Conservation (phyloP, 2,888 invertebrate species). For the Chesias legatella region DNA sequence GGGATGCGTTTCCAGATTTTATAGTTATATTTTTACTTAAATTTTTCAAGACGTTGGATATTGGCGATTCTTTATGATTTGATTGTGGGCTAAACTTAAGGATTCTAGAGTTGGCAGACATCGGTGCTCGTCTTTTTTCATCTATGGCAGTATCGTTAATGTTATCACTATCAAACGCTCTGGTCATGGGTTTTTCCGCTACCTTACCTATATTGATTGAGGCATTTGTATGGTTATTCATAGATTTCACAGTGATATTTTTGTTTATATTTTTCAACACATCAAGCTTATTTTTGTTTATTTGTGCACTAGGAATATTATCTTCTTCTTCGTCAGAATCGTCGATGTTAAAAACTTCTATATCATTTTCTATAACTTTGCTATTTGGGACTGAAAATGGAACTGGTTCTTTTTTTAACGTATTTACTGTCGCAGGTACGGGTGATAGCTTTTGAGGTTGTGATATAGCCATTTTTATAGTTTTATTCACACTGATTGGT, state of each 20-base stretch:
- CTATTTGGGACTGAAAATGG: conserved; percentile 27
- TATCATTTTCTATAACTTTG: conserved; percentile 44
- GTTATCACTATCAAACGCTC: conserved; percentile 29
- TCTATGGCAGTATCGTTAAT: conserved; percentile 25
- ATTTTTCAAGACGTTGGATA: conserved; percentile 55
- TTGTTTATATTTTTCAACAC: conserved; percentile 50
- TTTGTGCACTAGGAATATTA: conserved; percentile 22
- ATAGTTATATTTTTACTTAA: conserved; percentile 61
- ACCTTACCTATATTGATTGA: conserved; percentile 22
- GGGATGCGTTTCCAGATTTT: conserved; percentile 53
- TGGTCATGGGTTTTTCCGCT: conserved; percentile 22
- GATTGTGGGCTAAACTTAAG: conserved; percentile 14
- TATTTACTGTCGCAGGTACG: conserved; percentile 24
- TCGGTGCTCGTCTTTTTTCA: not conserved
- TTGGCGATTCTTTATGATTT: conserved; percentile 33
- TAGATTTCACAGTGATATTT: conserved; percentile 53
- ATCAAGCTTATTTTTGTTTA: conserved; percentile 25
- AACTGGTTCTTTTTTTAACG: conserved; percentile 23
- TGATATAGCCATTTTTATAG: conserved; percentile 8
- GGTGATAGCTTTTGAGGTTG: conserved; percentile 26
- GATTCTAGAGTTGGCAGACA: conserved; percentile 5
- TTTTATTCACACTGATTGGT: conserved; percentile 30
- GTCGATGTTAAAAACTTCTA: conserved; percentile 67
- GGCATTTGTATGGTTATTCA: conserved; percentile 17
- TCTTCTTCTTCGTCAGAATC: conserved; percentile 66